Evolutionary conservation across 1,140 invertebrate species (phyloP).

Genomic region (Harpegnathos saltator): DNA sequence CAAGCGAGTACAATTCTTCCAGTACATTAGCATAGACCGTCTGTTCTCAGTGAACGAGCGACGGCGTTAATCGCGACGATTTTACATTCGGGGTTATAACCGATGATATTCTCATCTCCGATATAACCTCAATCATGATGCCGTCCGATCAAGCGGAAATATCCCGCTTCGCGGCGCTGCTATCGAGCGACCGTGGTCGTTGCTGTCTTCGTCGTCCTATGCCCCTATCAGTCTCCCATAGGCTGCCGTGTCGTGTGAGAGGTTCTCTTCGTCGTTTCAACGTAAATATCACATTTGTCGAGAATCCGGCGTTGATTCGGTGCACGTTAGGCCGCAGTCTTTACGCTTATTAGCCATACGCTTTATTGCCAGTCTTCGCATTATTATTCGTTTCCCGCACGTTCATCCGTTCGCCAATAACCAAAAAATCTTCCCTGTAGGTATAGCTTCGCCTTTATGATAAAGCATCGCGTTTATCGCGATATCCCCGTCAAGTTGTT

Average conservation of each 20-base stretch:
- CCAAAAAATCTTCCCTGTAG: constrained; percentile 70
- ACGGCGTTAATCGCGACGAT: background rate
- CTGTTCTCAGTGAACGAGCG: background rate
- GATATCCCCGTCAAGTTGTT: constrained; percentile 9
- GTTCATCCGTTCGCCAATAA: constrained; percentile 66
- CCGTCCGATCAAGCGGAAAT: constrained; percentile 55
- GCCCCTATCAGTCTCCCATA: constrained; percentile 74
- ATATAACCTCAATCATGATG: constrained; percentile 77
- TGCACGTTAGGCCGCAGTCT: constrained; percentile 50
- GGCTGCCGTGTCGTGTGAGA: constrained; percentile 76
- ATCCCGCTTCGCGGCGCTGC: constrained; percentile 64
- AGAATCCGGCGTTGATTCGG: constrained; percentile 68
- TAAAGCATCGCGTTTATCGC: constrained; percentile 46
- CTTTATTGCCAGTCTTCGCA: constrained; percentile 63
- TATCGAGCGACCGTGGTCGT: constrained; percentile 51
- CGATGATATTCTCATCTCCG: background rate
- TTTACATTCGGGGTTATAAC: background rate
- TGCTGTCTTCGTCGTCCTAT: constrained; percentile 8
- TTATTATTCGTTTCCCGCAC: constrained; percentile 54
- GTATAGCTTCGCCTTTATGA: constrained; percentile 50
- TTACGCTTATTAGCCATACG: constrained; percentile 22
- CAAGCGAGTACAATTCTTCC: background rate
- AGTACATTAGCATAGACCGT: background rate
- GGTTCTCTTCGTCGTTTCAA: constrained; percentile 79
- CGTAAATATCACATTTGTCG: constrained; percentile 80